These are phyloP conservation scores for Diploptera punctata DNA, from an alignment of 2,888 invertebrate genomes.

Conservation along the genomic window DNA sequence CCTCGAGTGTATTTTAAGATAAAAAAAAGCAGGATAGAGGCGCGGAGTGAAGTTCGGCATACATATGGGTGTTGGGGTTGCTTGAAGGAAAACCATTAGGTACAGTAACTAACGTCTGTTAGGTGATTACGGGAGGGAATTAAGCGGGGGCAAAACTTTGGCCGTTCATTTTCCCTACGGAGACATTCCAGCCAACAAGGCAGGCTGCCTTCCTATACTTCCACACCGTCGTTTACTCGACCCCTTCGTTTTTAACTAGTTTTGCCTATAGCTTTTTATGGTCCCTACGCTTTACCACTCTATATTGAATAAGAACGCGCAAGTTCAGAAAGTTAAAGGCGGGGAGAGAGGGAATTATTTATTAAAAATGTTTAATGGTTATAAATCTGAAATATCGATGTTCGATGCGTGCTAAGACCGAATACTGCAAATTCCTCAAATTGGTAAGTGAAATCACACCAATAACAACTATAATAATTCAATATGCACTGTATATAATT, in stretches of 20 bases:
- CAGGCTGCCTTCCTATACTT: background rate
- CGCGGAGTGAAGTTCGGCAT: background rate
- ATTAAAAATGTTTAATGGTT: no score
- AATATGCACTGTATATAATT: no score
- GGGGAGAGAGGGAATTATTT: no score
- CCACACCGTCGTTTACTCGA: background rate
- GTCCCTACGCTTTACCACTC: background rate
- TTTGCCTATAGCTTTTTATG: slow-evolving; percentile 8
- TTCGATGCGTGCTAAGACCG: no score
- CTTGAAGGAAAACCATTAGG: slow-evolving; percentile 11
- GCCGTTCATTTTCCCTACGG: slow-evolving; percentile 16
- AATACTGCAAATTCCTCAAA: no score
- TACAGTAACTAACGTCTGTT: slow-evolving; percentile 13
- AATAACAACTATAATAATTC: no score
- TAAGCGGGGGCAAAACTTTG: background rate
- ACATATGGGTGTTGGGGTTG: background rate
- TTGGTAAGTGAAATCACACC: no score
- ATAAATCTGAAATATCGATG: no score
- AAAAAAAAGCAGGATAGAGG: no score
- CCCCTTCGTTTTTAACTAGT: slow-evolving; percentile 8
- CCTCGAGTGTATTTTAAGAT: no score
- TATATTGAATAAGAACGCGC: slow-evolving; percentile 4
- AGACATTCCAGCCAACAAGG: slow-evolving; percentile 15
- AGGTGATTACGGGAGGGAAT: slow-evolving; percentile 12
- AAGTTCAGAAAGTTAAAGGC: no score